A percentile compares a stretch with the other conserved stretches of the same genome.
Evolutionary conservation across 1,140 invertebrate species (phyloP).

Genomic region (Drosophila simulans): DNA sequence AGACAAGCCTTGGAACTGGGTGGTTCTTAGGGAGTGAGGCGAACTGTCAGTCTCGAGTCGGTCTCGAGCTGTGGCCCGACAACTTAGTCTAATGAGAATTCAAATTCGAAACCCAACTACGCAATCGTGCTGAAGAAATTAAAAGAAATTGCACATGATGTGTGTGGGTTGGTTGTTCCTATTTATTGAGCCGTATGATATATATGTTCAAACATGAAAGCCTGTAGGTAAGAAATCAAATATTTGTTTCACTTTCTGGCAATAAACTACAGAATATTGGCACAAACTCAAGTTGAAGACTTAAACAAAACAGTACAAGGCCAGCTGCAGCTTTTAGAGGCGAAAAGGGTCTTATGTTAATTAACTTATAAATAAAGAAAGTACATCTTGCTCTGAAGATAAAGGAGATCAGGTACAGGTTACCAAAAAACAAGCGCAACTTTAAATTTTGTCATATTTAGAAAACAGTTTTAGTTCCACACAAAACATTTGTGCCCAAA

Average conservation of each 20-base stretch:
- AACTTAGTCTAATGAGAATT: slow-evolving; percentile 83
- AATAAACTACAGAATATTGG: slow-evolving; percentile 40
- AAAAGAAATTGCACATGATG: slow-evolving; percentile 79
- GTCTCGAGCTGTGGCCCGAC: slow-evolving; percentile 75
- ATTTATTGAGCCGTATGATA: slow-evolving; percentile 30
- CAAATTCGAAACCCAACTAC: slow-evolving; percentile 82
- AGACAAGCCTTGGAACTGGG: slow-evolving; percentile 22
- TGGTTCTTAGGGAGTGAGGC: slow-evolving; percentile 2
- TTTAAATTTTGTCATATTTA: neutral
- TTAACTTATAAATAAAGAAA: slow-evolving; percentile 45
- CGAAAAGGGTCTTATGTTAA: slow-evolving; percentile 34
- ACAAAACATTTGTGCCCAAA: neutral
- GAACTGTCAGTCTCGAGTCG: slow-evolving; percentile 65
- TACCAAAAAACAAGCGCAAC: neutral
- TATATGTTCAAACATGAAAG: slow-evolving; percentile 4
- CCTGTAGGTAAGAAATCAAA: slow-evolving; percentile 63
- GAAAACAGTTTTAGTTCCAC: neutral
- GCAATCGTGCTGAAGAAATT: slow-evolving; percentile 82
- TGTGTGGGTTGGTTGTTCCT: neutral
- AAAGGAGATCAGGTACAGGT: neutral
- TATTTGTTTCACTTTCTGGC: slow-evolving; percentile 61
- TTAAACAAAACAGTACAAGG: slow-evolving; percentile 16
- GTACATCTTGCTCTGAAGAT: slow-evolving; percentile 7
- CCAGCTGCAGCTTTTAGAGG: neutral
- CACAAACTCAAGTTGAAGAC: slow-evolving; percentile 6